Percentiles rank a stretch among this genome's conserved stretches.
Evolutionary conservation across 2,888 invertebrate species (phyloP).

Genomic region (Archips xylosteana): DNA sequence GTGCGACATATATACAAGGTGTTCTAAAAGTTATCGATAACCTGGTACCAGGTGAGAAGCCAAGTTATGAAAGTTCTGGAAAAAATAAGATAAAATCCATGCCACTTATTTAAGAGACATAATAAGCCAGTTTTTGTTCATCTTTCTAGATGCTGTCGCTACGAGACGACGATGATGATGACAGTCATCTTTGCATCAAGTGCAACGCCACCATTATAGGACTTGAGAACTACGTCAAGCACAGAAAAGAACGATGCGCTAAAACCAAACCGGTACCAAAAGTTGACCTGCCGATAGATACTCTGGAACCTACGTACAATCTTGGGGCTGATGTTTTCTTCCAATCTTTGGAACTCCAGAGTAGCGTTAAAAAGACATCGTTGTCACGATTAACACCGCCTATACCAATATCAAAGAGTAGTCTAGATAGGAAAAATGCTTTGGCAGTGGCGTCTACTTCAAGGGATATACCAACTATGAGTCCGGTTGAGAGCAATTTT

Average conservation of each 20-base stretch:
- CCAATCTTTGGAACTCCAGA: slow-evolving; percentile 92
- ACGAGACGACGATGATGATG: slow-evolving; percentile 89
- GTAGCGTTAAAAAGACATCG: slow-evolving; percentile 87
- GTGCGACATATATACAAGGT: too few species aligned
- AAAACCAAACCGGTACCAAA: slow-evolving; percentile 67
- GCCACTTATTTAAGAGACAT: too few species aligned
- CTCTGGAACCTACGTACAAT: slow-evolving; percentile 82
- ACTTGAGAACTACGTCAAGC: slow-evolving; percentile 94
- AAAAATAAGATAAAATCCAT: too few species aligned
- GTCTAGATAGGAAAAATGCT: slow-evolving; percentile 62
- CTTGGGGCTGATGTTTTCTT: slow-evolving; percentile 95
- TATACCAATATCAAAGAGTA: slow-evolving; percentile 68
- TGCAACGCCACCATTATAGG: slow-evolving; percentile 94
- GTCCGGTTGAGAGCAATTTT: slow-evolving; percentile 73
- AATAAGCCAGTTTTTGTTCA: neutral
- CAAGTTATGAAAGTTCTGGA: too few species aligned
- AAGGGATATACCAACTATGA: slow-evolving; percentile 69
- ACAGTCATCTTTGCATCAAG: slow-evolving; percentile 95
- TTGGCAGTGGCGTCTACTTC: slow-evolving; percentile 68
- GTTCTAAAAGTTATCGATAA: too few species aligned
- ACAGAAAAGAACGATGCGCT: slow-evolving; percentile 90
- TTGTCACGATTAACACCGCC: slow-evolving; percentile 81
- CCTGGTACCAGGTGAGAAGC: too few species aligned
- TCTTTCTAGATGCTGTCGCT: slow-evolving; percentile 82
- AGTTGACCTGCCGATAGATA: slow-evolving; percentile 67